These are phyloP conservation scores for Hermodice carunculata DNA, from an alignment of 2,888 invertebrate genomes.

Conservation along the genomic window DNA sequence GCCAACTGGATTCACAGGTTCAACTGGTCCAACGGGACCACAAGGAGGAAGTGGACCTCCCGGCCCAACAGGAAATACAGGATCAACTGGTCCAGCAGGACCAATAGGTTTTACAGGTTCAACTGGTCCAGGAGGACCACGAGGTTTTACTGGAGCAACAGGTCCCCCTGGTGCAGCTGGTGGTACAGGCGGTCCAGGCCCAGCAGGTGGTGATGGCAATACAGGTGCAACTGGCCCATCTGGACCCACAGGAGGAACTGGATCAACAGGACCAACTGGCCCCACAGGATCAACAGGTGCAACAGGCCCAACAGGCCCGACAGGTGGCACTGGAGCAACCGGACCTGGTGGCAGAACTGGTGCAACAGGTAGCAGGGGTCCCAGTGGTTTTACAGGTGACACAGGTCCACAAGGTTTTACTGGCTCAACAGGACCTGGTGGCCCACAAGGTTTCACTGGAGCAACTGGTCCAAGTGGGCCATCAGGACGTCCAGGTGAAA, in stretches of 20 bases:
- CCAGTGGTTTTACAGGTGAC: constrained; percentile 10
- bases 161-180: constrained; percentile 73
- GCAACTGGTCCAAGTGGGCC: constrained; percentile 9
- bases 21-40: constrained; percentile 13
- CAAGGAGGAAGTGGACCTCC: constrained; percentile 29
- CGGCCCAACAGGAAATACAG: constrained; percentile 30
- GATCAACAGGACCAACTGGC: constrained; percentile 16
- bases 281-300: constrained; percentile 15
- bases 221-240: constrained; percentile 8
- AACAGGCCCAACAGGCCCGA: constrained; percentile 15
- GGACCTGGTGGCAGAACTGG: constrained; percentile 11
- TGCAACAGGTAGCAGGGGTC: constrained; percentile 15
- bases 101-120: constrained; percentile 22
- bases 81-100: constrained; percentile 27
- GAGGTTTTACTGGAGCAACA: constrained; percentile 26
- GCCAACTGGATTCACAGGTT: constrained; percentile 25
- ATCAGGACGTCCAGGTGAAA: too few relatives aligned
- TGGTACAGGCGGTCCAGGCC: background rate
- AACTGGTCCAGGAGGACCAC: constrained; percentile 14
- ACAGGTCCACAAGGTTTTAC: constrained; percentile 17
- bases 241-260: constrained; percentile 12
- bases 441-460: constrained; percentile 15
- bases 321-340: constrained; percentile 19
- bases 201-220: background rate
- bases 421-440: constrained; percentile 19